A percentile compares a stretch with the other conserved stretches of the same genome.
Conservation (phyloP, 1,140 invertebrate genomes). For the Gerris buenoi region DNA sequence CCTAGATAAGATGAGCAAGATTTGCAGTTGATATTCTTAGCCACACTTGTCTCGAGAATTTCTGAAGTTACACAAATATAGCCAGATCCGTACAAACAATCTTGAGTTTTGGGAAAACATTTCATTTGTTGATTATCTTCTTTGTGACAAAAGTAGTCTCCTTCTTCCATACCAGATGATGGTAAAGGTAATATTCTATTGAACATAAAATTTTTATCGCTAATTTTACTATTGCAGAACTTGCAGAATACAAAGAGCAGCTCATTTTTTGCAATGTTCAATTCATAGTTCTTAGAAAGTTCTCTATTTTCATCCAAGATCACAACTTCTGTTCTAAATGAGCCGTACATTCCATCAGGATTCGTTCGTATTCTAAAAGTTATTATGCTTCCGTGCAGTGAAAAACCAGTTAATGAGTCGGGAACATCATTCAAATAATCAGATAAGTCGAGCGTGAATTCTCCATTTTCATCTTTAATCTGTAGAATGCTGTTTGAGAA, state of each 20-base stretch:
- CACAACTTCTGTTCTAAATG: constrained; percentile 3
- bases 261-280: neutral
- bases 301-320: neutral
- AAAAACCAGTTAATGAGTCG: constrained; percentile 2
- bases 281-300: neutral
- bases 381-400: neutral
- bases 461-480: neutral
- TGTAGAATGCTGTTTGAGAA: neutral
- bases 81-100: constrained; percentile 4
- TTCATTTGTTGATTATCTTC: neutral
- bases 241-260: neutral
- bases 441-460: neutral
- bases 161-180: neutral
- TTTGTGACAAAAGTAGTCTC: constrained; percentile 10
- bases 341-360: constrained; percentile 2
- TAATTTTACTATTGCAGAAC: neutral
- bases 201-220: neutral
- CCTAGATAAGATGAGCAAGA: neutral
- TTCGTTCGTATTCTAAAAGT: neutral
- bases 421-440: neutral
- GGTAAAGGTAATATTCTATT: constrained; percentile 9
- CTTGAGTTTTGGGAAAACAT: neutral
- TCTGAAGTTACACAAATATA: neutral
- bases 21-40: neutral
- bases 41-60: neutral